Percentiles rank a stretch among this genome's conserved stretches.
These are phyloP conservation scores for Garra rufa DNA, from an alignment of 2,113 vertebrate species.

Conservation along the genomic window DNA sequence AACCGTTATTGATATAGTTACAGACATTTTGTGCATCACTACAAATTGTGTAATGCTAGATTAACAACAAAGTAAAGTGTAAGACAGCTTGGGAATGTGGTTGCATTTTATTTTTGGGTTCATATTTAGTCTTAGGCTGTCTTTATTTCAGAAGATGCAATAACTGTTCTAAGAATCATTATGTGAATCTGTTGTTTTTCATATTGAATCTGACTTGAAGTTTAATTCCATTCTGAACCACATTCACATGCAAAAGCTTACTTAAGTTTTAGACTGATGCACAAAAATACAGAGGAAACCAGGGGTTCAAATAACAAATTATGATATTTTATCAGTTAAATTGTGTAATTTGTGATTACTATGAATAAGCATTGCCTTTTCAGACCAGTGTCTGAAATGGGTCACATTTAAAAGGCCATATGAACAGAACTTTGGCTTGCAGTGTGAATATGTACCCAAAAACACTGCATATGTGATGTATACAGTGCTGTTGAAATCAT, in stretches of 20 bases:
- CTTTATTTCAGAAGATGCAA: not conserved
- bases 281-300: no score
- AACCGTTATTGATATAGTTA: not conserved
- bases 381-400: not conserved
- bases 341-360: not conserved
- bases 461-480: not conserved
- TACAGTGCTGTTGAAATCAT: constrained; percentile 5
- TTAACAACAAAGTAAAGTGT: not conserved
- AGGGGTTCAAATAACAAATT: no score
- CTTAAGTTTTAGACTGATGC: no score
- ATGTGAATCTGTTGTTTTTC: not conserved
- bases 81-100: not conserved
- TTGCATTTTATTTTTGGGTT: not conserved
- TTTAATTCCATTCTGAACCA: not conserved
- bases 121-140: not conserved
- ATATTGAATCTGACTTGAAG: not conserved
- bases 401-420: not conserved
- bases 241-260: not conserved
- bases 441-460: not conserved
- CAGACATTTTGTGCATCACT: not conserved
- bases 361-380: not conserved
- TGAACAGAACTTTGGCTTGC: not conserved
- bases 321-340: not conserved
- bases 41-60: not conserved
- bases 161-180: not conserved